Evolutionary conservation across 1,140 invertebrate species (phyloP), one percentile per base, ranked within the genome.

Genomic region (Bicyclus anynana): DNA sequence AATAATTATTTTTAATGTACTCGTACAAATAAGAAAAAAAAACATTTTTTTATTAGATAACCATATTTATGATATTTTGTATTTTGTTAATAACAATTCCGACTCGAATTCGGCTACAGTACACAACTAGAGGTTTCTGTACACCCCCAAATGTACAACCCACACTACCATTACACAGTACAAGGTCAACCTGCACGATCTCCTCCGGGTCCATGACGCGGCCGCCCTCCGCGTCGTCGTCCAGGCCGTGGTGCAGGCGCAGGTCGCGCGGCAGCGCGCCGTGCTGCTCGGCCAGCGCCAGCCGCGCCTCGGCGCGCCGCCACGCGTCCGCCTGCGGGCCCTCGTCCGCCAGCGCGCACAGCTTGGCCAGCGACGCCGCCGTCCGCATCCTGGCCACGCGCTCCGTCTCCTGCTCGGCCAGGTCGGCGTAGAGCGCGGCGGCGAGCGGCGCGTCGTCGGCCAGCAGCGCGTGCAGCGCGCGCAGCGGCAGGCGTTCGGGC

Each of bases 311-410:
- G 1, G 77, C 59, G 12, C 56, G 51, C 0, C 21, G 59, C 60
- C 60, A 60, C 12, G 59, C 35, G 1, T 60, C 74, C 1, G 63
- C n/a, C 37, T 7, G 20, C 59, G n/a, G 21, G 26, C 2, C 65
- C 69, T 84, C 83, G 2, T 72, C 59, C 3, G 76, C 82, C 20
- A 73, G 47, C 2, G 77, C 62, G 62, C 84, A 87, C 53, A 96
- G 78, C 84, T 95, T 96, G 5, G 92, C 89, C 6, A 95, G 77
- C 6, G 94, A 94, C 0, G 94, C 85, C 85, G 94, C 91, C 0
- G 93, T 93, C 91, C 93, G 75, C 0, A 95, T 95, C 58, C 94
- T 90, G 6, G 90, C 89, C 0, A 95, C 85, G 44, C 92, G 92
- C 63, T 94, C 92, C 1, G 74, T 90, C 84, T 97, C 96, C 33